Evolutionary conservation across 2,888 invertebrate genomes (phyloP).

Genomic region (Anaspis maculata): DNA sequence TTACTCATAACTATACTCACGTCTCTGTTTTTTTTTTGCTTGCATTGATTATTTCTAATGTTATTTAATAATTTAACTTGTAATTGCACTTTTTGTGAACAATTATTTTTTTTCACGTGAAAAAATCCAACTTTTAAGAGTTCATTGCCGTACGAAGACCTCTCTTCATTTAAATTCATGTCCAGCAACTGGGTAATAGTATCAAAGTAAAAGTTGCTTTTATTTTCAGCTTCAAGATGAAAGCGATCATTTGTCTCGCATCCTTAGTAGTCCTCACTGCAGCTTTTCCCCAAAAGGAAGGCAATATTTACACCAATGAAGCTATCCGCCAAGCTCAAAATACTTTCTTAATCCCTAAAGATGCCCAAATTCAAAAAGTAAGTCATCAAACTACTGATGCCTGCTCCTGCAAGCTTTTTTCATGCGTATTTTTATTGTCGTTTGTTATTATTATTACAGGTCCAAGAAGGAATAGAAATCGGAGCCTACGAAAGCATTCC

Average conservation of each 20-base stretch:
- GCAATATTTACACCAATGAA: constrained; percentile 74
- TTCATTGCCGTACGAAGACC: too few relatives aligned
- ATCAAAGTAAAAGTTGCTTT: neutral
- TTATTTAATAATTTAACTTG: too few relatives aligned
- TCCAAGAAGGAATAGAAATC: constrained; percentile 77
- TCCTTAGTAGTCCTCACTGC: constrained; percentile 44
- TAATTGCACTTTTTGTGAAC: too few relatives aligned
- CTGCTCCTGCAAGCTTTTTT: too few relatives aligned
- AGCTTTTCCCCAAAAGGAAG: constrained; percentile 67
- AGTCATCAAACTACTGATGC: too few relatives aligned
- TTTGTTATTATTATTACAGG: constrained; percentile 39
- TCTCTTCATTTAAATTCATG: neutral
- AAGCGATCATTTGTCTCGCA: neutral
- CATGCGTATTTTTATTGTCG: constrained; percentile 1
- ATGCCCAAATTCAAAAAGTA: constrained; percentile 79
- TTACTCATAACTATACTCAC: too few relatives aligned
- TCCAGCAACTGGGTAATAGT: neutral
- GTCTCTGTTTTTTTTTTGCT: too few relatives aligned
- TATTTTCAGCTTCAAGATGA: neutral
- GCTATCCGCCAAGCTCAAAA: constrained; percentile 82
- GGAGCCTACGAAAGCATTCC: constrained; percentile 83
- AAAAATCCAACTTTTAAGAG: too few relatives aligned
- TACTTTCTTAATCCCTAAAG: constrained; percentile 76
- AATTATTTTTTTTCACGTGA: too few relatives aligned
- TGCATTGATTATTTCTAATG: too few relatives aligned